Conservation (phyloP, 1,140 invertebrate genomes). For the Caenorhabditis brenneri region DNA sequence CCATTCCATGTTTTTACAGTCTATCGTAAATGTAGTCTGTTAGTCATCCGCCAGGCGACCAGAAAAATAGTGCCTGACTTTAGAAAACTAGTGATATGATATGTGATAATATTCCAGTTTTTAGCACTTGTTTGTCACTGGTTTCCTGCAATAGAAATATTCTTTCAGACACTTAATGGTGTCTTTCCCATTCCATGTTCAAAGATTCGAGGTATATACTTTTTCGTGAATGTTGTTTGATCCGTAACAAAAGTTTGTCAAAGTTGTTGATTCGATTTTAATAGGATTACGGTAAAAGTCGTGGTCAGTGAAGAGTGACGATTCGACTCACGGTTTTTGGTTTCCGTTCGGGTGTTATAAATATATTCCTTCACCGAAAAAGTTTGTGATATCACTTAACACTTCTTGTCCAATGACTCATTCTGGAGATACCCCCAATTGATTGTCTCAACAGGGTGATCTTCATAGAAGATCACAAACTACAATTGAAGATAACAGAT, state of each 20-base stretch:
- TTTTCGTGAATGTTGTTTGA: not conserved
- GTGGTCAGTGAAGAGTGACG: not conserved
- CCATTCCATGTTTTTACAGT: conserved; percentile 8
- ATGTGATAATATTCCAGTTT: conserved; percentile 21
- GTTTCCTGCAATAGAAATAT: not conserved
- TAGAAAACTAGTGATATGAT: conserved; percentile 13
- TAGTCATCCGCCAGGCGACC: not conserved
- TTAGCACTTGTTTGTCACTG: not conserved
- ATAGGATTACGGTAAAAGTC: conserved; percentile 25
- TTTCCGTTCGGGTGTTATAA: not conserved
- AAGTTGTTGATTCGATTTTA: conserved; percentile 2
- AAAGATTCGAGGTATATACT: not conserved
- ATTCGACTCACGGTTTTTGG: no score
- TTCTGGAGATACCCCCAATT: not conserved
- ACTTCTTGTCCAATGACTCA: not conserved
- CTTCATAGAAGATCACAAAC: conserved; percentile 1
- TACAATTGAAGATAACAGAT: conserved; percentile 10
- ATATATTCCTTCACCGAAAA: not conserved
- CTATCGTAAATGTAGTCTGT: not conserved
- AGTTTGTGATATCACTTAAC: conserved; percentile 7
- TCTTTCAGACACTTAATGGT: not conserved
- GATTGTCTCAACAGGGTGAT: not conserved
- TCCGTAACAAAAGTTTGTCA: not conserved
- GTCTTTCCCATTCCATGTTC: not conserved
- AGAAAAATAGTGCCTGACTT: not conserved